Evolutionary conservation across 2,888 invertebrate species (phyloP).

Genomic region (Leucophenga montana): DNA sequence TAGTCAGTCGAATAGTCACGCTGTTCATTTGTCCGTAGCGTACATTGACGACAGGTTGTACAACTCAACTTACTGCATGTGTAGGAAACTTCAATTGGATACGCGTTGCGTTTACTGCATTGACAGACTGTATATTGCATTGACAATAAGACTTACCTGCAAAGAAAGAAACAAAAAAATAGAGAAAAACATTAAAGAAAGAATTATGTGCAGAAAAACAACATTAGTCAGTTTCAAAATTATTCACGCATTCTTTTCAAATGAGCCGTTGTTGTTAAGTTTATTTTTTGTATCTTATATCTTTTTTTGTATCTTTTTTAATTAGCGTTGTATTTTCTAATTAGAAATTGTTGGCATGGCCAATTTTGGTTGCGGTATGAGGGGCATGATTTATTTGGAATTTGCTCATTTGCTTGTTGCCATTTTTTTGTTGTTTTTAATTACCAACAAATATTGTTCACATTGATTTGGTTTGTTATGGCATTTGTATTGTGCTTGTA

Average conservation of each 20-base stretch:
- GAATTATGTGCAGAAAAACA: slow-evolving; percentile 37
- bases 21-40: neutral
- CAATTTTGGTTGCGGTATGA: neutral
- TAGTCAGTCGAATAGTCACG: slow-evolving; percentile 37
- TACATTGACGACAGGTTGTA: slow-evolving; percentile 57
- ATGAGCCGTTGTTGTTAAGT: no score
- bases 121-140: slow-evolving; percentile 39
- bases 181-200: slow-evolving; percentile 36
- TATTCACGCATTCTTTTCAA: neutral
- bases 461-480: neutral
- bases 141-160: slow-evolving; percentile 50
- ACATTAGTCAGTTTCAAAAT: slow-evolving; percentile 41
- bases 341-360: slow-evolving; percentile 1
- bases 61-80: slow-evolving; percentile 41
- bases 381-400: neutral
- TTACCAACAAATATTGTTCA: neutral
- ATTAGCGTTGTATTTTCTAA: neutral
- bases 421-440: neutral
- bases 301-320: neutral
- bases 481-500: neutral
- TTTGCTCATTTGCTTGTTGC: neutral
- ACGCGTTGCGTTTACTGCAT: neutral
- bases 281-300: no score
- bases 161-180: slow-evolving; percentile 42
- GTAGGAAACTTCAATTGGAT: slow-evolving; percentile 7